Evolutionary conservation across 2,797 vertebrate genomes (phyloP), one percentile per base, ranked within the genome.

Genomic region (Paguma larvata): DNA sequence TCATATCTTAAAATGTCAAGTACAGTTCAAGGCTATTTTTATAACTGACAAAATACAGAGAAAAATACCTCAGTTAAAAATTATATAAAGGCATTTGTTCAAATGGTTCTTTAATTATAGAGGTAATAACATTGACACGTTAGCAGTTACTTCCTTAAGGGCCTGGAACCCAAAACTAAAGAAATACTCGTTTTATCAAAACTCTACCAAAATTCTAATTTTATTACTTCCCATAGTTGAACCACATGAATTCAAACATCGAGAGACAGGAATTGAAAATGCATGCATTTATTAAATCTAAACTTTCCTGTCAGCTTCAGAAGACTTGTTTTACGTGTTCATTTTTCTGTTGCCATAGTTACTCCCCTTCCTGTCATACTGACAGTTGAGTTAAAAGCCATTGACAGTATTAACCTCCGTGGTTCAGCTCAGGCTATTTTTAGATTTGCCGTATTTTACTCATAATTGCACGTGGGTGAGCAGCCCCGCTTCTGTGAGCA

Each of bases 391-490:
- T 67, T 83, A 84, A 95, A 91, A 95, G 72, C 86, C 82, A 65
- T 18, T 75, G 95, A 93, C 84, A 73, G 72, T 65, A 14, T 70
- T 94, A 92, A 89, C 87, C 91, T 91, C 67, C 1, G 19, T 53
- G 79, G 84, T 89, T 86, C 89, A 75, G 89, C 68, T 27, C 32
- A 23, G 51, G 83, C 72, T 97, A 94, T 97, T 95, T 96, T 97
- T 92, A 95, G 92, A 78, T 38, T 88, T 63, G 62, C 84, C 34
- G 0, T 30, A 53, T 73, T 88, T 90, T 85, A 95, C 72, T 41
- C 46, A 1, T 46, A 92, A 85, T 51, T 88, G 77, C 89, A 44
- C 5, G 8, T 93, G 91, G 85, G 83, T 30, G 12, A 80, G 68
- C 77, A 65, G 41, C 93, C 86, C 78, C 5, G 9, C 56, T 34